Base-by-base conservation (phyloP, 2,113 vertebrate species). In the Myrmecobius fasciatus region DNA sequence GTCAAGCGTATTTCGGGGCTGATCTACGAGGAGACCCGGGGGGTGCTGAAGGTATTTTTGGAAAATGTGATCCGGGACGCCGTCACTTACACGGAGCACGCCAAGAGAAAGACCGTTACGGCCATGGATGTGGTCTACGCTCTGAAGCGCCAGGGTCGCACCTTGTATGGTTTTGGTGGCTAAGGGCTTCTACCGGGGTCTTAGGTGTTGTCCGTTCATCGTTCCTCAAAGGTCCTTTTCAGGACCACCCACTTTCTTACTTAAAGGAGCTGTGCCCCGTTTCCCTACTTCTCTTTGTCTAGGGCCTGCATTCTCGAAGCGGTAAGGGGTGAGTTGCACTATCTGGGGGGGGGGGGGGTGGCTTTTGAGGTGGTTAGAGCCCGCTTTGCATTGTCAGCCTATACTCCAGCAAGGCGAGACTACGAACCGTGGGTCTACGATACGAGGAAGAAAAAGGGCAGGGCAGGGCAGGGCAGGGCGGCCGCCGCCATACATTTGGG, bases 191-290 rank as follows among this genome's bases (percentile, higher is more conserved):
- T 67, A 11, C 12, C 49, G 49, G 54, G 25, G 31, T 67, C 0
- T n/a, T n/a, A 12, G 0, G 11, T 31, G 1, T 4, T 14, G 56
- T 28, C 9, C 56, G 8, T 12, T 6, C 4, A 1, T 75, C 4
- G 0, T 24, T 43, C n/a, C 67, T 36, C 17, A 83, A 83, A 83
- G 67, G 67, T n/a, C 67, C 67, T 83, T 83, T 83, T 83, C 67
- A 83, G 67, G 36, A 17, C 67, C 67, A 26, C 67, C 60, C 60
- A 75, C 12, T 1, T 20, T n/a, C 17, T 75, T 36, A 75, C 36
- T 75, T 75, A 22, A 24, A n/a, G n/a, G 36, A 83, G 67, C 36
- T 83, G 60, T n/a, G 36, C 22, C 24, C 20, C 24, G 17, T 7
- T 36, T 6, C 12, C 28, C 3, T 12, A 7, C 25, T 26, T 25